Evolutionary conservation across 1,140 invertebrate species (phyloP).

Genomic region (Pseudomyrmex pallidus): DNA sequence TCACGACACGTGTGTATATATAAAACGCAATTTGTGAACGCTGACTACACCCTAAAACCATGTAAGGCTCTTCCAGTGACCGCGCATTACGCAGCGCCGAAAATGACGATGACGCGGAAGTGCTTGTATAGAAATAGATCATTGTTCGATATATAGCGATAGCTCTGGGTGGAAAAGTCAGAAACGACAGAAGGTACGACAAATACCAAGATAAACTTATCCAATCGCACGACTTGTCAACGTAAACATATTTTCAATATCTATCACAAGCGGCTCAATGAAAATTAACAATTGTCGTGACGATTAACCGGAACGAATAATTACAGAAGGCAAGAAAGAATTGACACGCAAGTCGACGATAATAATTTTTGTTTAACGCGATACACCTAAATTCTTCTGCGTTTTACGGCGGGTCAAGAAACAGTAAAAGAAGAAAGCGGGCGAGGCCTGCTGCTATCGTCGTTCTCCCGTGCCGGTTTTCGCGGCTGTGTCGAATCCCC

Average conservation of each 20-base stretch:
- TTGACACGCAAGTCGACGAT: background rate
- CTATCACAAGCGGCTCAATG: background rate
- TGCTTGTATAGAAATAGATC: conserved; percentile 21
- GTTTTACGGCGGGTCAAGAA: conserved; percentile 73
- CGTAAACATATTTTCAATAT: background rate
- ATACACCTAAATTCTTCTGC: conserved; percentile 65
- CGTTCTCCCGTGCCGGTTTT: conserved; percentile 49
- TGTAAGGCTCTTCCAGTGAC: background rate
- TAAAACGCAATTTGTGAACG: background rate
- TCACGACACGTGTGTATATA: no score
- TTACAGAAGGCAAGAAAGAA: background rate
- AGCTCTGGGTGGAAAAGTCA: background rate
- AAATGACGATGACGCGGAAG: conserved; percentile 31
- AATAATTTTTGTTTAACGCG: background rate
- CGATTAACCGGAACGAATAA: background rate
- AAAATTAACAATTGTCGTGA: background rate
- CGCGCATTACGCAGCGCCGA: background rate
- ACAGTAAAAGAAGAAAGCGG: conserved; percentile 73
- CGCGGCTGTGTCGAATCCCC: conserved; percentile 26
- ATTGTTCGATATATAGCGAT: background rate
- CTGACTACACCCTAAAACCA: background rate
- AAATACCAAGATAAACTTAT: conserved; percentile 29
- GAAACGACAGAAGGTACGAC: no score
- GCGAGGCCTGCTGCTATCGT: conserved; percentile 41
- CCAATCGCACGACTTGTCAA: background rate